Base-by-base conservation (phyloP, 2,888 invertebrate genomes). In the Mesoligia furuncula region DNA sequence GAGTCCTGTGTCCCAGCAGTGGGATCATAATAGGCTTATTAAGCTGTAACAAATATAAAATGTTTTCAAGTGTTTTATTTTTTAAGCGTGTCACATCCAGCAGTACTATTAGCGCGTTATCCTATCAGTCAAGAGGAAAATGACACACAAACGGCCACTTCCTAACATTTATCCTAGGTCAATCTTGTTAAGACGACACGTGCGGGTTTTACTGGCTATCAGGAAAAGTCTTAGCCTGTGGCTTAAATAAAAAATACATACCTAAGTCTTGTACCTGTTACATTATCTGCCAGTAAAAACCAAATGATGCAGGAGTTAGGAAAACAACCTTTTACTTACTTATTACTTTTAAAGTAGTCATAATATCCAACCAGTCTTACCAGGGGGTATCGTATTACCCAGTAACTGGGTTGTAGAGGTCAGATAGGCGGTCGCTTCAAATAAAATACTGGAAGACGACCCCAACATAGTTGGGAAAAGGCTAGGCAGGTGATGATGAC, bases 141-240 rank as follows among this genome's bases (percentile, higher is more conserved):
- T 94, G 91, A 94, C 90, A 90, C 79, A 91, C 93, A 95, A 95
- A 93, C 93, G 93, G 85, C 88, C 88, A 95, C 94, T 95, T 95
- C 96, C 96, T 95, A 93, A 92, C 93, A 90, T 90, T 91, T 91
- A 91, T 92, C 94, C 95, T 95, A 95, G 95, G 95, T 95, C 95
- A 94, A 92, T 93, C 94, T 93, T 78, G 93, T 95, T 95, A 93
- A 90, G 86, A 87, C 83, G 85, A 67, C 80, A 73, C 85, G 77
- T 71, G 78, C 57, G 54, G 68, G 73, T 85, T 85, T 57, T 15
- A 64, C 36, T 75, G 42, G 15, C 54, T 57, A 61, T n/a, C 67
- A 68, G 73, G 82, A 81, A 70, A 36, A 70, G 20, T 70, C 4
- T n/a, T 45, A 51, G 9, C 57, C 20, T n/a, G n/a, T 59, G 73